A percentile compares a stretch with the other conserved stretches of the same genome.
phyloP scores from a whole-genome alignment of 2,113 vertebrate genomes.

The Turdus rufiventris region DNA sequence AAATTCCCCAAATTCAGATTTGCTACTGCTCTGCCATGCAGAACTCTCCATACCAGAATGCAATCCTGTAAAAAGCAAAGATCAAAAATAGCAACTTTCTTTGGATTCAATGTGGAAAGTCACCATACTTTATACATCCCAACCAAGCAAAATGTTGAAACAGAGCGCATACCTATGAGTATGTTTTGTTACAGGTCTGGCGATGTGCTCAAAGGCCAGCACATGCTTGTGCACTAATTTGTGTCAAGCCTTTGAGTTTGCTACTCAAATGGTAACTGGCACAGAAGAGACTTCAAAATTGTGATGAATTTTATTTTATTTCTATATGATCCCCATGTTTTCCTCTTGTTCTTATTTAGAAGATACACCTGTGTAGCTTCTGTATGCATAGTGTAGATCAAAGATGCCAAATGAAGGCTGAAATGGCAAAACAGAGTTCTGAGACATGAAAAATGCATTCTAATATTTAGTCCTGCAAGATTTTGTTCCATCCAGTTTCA shows the following conservation, averaged over 20 bases:
- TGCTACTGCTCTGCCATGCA: neutral
- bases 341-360: neutral
- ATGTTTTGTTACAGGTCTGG: neutral
- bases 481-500: neutral
- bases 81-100: neutral
- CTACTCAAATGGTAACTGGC: neutral
- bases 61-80: neutral
- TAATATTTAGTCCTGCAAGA: neutral
- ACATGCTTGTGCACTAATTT: neutral
- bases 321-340: neutral
- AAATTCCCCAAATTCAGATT: neutral
- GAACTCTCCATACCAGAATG: neutral
- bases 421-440: neutral
- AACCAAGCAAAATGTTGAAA: neutral
- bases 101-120: neutral
- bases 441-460: neutral
- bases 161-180: neutral
- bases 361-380: neutral
- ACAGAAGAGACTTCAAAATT: neutral
- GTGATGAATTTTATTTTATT: neutral
- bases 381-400: rapidly evolving
- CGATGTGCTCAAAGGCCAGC: neutral
- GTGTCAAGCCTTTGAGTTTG: neutral
- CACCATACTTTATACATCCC: neutral
- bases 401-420: neutral